Percentiles rank a stretch among this genome's conserved stretches.
phyloP scores from a whole-genome alignment of 2,888 invertebrate species.

The Carpatolechia fugitivella region DNA sequence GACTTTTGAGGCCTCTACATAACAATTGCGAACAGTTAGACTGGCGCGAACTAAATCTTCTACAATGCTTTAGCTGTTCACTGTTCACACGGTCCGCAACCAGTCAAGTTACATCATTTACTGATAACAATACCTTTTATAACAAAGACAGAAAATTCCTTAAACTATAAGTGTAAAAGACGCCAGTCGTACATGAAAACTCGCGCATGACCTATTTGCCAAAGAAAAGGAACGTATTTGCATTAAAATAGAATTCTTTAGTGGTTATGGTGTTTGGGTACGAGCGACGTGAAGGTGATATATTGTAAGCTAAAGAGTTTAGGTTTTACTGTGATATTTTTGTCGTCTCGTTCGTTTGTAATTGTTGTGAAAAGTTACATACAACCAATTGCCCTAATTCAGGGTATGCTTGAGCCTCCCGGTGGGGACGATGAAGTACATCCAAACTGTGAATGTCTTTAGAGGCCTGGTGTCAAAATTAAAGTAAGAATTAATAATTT shows the following conservation, averaged over 20 bases:
- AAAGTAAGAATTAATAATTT: not conserved
- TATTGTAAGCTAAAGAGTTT: not conserved
- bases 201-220: slow-evolving; percentile 18
- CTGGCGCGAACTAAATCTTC: not conserved
- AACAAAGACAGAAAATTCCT: no score
- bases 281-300: not conserved
- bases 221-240: slow-evolving; percentile 17
- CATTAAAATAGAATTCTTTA: slow-evolving; percentile 19
- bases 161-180: no score
- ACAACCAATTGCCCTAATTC: no score
- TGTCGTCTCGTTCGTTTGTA: not conserved
- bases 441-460: no score
- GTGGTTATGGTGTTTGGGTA: slow-evolving; percentile 15
- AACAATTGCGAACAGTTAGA: slow-evolving; percentile 8
- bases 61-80: not conserved
- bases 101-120: not conserved
- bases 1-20: not conserved
- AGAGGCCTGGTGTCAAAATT: no score
- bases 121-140: no score
- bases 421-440: no score
- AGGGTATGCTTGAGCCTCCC: no score
- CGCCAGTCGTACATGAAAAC: not conserved
- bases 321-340: not conserved
- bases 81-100: not conserved
- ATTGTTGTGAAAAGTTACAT: not conserved